phyloP scores from a whole-genome alignment of 2,113 vertebrate genomes.

The Rana temporaria region DNA sequence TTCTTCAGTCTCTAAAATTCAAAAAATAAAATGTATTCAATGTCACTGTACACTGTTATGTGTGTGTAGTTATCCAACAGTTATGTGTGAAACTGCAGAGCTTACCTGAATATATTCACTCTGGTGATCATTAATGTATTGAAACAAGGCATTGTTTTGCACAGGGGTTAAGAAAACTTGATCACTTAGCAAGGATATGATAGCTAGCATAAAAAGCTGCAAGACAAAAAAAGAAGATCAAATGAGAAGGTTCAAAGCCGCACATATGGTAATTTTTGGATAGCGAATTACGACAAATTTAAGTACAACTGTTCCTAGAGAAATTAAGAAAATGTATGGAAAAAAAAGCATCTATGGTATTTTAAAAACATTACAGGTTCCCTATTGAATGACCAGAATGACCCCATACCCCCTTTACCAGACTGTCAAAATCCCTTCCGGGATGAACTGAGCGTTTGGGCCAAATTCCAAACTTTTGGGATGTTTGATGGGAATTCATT shows the following conservation, averaged over 20 bases:
- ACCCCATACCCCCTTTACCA: no score
- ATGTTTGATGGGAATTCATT: no score
- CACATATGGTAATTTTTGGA: no score
- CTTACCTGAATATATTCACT: slow-evolving; percentile 69
- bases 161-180: neutral
- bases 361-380: no score
- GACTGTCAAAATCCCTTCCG: no score
- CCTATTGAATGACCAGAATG: no score
- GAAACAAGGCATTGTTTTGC: slow-evolving; percentile 59
- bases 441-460: no score
- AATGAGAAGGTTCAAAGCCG: neutral
- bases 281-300: no score
- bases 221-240: slow-evolving; percentile 23
- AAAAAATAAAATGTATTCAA: neutral
- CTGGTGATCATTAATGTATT: slow-evolving; percentile 69
- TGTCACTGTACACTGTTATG: neutral
- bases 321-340: no score
- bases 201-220: slow-evolving; percentile 19
- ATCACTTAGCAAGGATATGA: slow-evolving; percentile 1
- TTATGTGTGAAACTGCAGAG: neutral
- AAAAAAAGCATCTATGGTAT: no score
- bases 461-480: no score
- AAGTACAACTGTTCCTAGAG: no score
- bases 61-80: neutral
- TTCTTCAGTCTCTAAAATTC: slow-evolving; percentile 68